phyloP scores from a whole-genome alignment of 2,888 invertebrate genomes.

The Disparrhopalites patrizii region DNA sequence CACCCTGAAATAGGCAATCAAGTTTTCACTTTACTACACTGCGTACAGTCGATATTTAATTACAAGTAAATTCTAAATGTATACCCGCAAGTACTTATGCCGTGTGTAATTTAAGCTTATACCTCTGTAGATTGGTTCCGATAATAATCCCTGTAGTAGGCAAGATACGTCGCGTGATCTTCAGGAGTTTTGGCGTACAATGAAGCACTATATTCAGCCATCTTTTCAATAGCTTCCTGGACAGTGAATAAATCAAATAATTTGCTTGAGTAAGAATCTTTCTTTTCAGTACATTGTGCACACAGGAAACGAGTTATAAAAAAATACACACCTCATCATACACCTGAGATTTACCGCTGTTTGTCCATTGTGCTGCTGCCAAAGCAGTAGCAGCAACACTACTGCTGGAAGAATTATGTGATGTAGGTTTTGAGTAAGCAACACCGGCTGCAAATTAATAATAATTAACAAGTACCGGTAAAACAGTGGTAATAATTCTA shows the following conservation, averaged over 20 bases:
- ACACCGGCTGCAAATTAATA: conserved; percentile 49
- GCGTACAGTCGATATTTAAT: no score
- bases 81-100: no score
- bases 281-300: no score
- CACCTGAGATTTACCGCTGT: conserved; percentile 26
- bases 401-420: conserved; percentile 42
- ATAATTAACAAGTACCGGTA: no score
- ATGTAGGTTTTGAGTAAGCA: conserved; percentile 53
- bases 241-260: neutral
- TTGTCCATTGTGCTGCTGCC: conserved; percentile 55
- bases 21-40: no score
- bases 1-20: neutral
- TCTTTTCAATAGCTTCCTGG: conserved; percentile 64
- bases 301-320: neutral
- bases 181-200: conserved; percentile 68
- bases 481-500: no score
- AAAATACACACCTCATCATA: conserved; percentile 12
- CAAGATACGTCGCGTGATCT: conserved; percentile 66
- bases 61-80: no score
- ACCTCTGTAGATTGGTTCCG: conserved; percentile 52
- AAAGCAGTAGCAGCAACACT: conserved; percentile 52
- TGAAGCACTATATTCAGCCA: conserved; percentile 72
- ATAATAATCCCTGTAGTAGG: conserved; percentile 71
- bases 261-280: neutral
- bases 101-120: no score